Percentiles rank a stretch among this genome's conserved stretches.
These are phyloP conservation scores for Limnodromus scolopaceus DNA, from an alignment of 2,797 vertebrate genomes.

Conservation along the genomic window DNA sequence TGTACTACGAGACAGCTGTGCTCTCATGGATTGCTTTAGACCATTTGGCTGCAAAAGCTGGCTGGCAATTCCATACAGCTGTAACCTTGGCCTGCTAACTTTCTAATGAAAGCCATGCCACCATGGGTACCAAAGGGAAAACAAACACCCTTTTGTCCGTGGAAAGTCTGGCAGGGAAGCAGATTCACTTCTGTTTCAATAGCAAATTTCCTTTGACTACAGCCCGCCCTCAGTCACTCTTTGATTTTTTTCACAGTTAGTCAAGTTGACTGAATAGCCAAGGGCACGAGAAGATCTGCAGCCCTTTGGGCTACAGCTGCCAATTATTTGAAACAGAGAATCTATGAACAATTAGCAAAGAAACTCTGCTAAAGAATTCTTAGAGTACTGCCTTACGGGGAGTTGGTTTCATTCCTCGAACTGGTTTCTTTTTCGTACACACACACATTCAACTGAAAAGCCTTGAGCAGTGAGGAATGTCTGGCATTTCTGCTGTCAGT, in stretches of 20 bases:
- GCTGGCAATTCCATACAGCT: conserved; percentile 53
- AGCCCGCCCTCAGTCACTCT: not conserved
- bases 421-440: not conserved
- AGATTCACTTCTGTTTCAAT: conserved; percentile 45
- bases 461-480: conserved; percentile 42
- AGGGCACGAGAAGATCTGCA: not conserved
- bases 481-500: conserved; percentile 64
- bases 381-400: not conserved
- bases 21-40: conserved; percentile 8
- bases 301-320: not conserved
- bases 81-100: conserved; percentile 34
- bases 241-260: conserved; percentile 4
- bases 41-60: conserved; percentile 43
- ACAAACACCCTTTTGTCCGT: conserved; percentile 58
- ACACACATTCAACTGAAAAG: not conserved
- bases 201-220: conserved; percentile 34
- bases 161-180: not conserved
- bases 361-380: not conserved
- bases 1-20: conserved; percentile 34
- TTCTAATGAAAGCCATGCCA: conserved; percentile 57
- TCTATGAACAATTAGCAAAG: not conserved
- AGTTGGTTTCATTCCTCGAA: not conserved
- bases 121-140: conserved; percentile 16
- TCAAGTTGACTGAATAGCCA: not conserved
- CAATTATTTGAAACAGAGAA: not conserved